Percentiles rank a stretch among this genome's conserved stretches.
These are phyloP conservation scores for Pica pica DNA, from an alignment of 2,113 vertebrate species.

Conservation along the genomic window DNA sequence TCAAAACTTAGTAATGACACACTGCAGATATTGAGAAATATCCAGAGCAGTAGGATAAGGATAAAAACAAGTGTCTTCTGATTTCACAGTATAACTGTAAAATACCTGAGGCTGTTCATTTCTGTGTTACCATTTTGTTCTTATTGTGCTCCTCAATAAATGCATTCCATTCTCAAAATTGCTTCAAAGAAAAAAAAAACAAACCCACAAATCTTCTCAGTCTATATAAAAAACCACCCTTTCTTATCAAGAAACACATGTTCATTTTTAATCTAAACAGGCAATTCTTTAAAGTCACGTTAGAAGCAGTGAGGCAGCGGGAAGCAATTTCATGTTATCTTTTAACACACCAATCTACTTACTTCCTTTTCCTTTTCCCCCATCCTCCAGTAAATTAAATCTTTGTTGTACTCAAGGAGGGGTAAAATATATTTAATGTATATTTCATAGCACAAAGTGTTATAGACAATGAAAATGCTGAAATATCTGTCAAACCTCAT, in stretches of 20 bases:
- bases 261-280: neutral
- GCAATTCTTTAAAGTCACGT: neutral
- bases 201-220: neutral
- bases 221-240: neutral
- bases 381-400: neutral
- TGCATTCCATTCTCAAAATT: neutral
- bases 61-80: neutral
- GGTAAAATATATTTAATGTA: neutral
- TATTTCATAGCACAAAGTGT: neutral
- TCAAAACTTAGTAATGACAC: neutral
- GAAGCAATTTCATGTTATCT: neutral
- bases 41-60: neutral
- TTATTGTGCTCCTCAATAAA: neutral
- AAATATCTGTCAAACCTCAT: neutral
- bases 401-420: neutral
- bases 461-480: neutral
- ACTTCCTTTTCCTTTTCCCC: neutral
- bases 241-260: neutral
- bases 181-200: neutral
- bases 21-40: neutral
- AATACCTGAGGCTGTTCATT: neutral
- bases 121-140: neutral
- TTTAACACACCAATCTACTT: neutral
- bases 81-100: neutral
- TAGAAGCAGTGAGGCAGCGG: neutral